phyloP scores from a whole-genome alignment of 2,888 invertebrate species.

The Cerastis rubricosa region DNA sequence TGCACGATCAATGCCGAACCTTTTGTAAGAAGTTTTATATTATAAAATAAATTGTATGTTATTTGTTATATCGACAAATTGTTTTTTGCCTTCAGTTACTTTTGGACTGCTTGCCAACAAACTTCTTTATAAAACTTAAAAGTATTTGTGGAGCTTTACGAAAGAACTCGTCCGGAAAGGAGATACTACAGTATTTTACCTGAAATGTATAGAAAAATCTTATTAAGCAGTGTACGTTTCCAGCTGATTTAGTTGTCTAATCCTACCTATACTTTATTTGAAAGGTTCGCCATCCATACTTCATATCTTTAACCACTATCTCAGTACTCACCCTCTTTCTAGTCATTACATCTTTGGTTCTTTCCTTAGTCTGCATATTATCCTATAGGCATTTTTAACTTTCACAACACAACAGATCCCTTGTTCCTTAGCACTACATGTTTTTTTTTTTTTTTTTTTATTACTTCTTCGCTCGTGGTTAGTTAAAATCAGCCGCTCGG shows the following conservation, averaged over 20 bases:
- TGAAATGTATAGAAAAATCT: background rate
- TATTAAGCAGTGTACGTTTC: background rate
- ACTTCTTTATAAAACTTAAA: background rate
- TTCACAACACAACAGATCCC: too few species aligned
- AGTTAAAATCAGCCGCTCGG: too few species aligned
- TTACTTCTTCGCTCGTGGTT: too few species aligned
- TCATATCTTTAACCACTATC: background rate
- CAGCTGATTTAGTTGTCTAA: background rate
- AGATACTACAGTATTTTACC: background rate
- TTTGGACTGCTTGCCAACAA: background rate
- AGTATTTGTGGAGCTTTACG: background rate
- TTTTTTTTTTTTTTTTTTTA: too few species aligned
- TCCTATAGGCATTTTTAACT: background rate
- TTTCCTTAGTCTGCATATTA: background rate
- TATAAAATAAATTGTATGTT: constrained; percentile 20
- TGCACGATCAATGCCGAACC: constrained; percentile 50
- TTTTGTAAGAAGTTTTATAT: constrained; percentile 20
- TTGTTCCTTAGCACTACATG: too few species aligned
- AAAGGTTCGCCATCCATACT: background rate
- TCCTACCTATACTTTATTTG: background rate
- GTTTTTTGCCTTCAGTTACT: background rate
- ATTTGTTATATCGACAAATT: constrained; percentile 13
- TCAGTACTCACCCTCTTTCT: background rate
- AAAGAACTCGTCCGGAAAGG: background rate
- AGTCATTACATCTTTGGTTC: background rate